Percentiles rank a stretch among this genome's conserved stretches.
Evolutionary conservation across 2,113 vertebrate species (phyloP).

Genomic region (Mola mola): DNA sequence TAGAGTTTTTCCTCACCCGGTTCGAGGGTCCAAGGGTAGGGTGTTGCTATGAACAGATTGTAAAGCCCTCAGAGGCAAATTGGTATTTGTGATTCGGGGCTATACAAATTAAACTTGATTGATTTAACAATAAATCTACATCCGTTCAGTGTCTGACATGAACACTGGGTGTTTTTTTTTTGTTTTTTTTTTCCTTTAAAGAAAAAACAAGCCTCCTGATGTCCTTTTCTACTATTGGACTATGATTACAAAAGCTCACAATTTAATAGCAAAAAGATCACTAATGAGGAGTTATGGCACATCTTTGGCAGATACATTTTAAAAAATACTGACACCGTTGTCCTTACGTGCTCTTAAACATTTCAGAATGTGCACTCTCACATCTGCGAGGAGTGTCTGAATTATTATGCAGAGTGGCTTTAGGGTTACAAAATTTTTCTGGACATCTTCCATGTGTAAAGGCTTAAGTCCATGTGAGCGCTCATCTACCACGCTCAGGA

Average conservation of each 20-base stretch:
- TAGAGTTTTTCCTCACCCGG: too few relatives aligned
- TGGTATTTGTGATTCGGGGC: too few relatives aligned
- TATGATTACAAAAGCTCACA: too few relatives aligned
- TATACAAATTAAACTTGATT: too few relatives aligned
- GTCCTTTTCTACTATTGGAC: not conserved
- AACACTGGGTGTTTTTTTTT: not conserved
- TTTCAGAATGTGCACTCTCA: conserved; percentile 16
- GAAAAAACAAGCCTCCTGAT: not conserved
- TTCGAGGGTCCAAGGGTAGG: too few relatives aligned
- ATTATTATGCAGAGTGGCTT: conserved; percentile 26
- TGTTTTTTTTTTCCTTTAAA: not conserved
- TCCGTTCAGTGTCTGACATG: not conserved
- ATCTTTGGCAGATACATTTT: too few relatives aligned
- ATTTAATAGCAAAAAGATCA: too few relatives aligned
- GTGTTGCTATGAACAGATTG: too few relatives aligned
- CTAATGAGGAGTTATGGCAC: not conserved
- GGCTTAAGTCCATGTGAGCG: conserved; percentile 6
- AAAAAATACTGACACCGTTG: not conserved
- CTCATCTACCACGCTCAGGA: not conserved
- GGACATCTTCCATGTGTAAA: conserved; percentile 12
- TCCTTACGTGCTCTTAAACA: not conserved
- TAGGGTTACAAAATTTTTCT: conserved; percentile 12
- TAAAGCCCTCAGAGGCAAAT: too few relatives aligned
- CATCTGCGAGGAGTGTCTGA: conserved; percentile 10
- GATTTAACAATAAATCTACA: conserved; percentile 50